Evolutionary conservation across 1,140 invertebrate species (phyloP), one percentile per base, ranked within the genome.

Genomic region (Papilio polytes): DNA sequence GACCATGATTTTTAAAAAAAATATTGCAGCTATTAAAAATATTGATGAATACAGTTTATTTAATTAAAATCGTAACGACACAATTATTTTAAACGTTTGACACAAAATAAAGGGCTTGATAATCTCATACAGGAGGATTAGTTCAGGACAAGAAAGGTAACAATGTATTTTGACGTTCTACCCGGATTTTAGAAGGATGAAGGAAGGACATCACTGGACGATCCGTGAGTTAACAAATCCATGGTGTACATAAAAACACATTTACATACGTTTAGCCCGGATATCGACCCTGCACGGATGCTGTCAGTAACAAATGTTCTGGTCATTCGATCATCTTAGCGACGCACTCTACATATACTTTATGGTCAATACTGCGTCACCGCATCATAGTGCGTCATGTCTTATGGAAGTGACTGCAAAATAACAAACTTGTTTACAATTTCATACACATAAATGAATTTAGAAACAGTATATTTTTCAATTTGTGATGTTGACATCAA

Each of bases 251-350:
- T 18, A 76, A 51, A 66, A 66, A 63, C 20, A 56, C 77, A 63
- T 66, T 63, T 56, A 56, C 56, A 78, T 53, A 77, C 51, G 18
- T 59, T n/a, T 59, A 78, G 77, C n/a, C 18, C 77, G 77, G 77
- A 78, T 78, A 78, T 78, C 56, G 77, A 78, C 56, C 77, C 77
- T 41, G 53, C n/a, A 59, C 51, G 10, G n/a, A 44, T 66, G 56
- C 56, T 36, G 56, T 63, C 56, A 78, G 53, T 63, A 22, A 66
- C 56, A 78, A 66, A 78, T 78, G 56, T 78, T 78, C 44, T 63
- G 76, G n/a, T 66, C 59, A 66, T 78, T 66, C 9, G 12, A 2
- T 56, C 18, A 56, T 18, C 18, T 20, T 20, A n/a, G 51, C 51
- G 13, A 77, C 46, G 31, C 13, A 70, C 63, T 13, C 2, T 31